Percentiles rank a stretch among this genome's conserved stretches.
These are phyloP conservation scores for Apeira syringaria DNA, from an alignment of 2,888 invertebrate species.

Conservation along the genomic window DNA sequence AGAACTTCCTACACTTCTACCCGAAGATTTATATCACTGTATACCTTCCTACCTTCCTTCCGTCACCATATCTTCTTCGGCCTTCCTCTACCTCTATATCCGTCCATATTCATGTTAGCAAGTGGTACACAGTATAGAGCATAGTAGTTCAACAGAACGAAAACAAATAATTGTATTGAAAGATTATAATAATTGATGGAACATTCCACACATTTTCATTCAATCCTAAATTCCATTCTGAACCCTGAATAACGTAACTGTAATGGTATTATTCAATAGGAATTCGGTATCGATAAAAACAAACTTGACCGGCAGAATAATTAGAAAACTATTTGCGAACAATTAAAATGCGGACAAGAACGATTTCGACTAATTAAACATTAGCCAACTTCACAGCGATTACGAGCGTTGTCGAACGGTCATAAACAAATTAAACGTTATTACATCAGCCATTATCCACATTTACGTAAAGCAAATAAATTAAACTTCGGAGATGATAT, in stretches of 20 bases:
- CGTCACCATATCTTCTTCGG: too few species aligned
- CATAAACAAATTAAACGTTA: constrained; percentile 32
- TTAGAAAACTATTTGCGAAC: constrained; percentile 21
- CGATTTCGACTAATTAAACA: constrained; percentile 36
- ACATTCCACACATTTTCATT: neutral
- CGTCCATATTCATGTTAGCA: too few species aligned
- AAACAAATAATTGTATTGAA: too few species aligned
- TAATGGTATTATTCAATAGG: constrained; percentile 6
- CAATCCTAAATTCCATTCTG: neutral
- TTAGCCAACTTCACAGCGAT: constrained; percentile 40
- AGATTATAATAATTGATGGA: too few species aligned
- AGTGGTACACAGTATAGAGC: too few species aligned
- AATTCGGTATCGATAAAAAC: constrained; percentile 10
- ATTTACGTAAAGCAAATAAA: constrained; percentile 28
- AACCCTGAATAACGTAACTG: neutral
- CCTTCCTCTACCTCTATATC: too few species aligned
- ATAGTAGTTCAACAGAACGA: too few species aligned
- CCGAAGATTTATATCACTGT: too few species aligned
- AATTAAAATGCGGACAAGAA: constrained; percentile 23
- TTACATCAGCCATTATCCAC: constrained; percentile 26
- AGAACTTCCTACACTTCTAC: too few species aligned
- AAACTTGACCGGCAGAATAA: constrained; percentile 13
- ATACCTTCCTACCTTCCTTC: too few species aligned
- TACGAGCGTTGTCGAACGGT: constrained; percentile 26
- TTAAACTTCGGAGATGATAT: constrained; percentile 12